Percentiles rank a stretch among this genome's conserved stretches.
phyloP scores from a whole-genome alignment of 2,797 vertebrate genomes.

The Oryzias sinensis region DNA sequence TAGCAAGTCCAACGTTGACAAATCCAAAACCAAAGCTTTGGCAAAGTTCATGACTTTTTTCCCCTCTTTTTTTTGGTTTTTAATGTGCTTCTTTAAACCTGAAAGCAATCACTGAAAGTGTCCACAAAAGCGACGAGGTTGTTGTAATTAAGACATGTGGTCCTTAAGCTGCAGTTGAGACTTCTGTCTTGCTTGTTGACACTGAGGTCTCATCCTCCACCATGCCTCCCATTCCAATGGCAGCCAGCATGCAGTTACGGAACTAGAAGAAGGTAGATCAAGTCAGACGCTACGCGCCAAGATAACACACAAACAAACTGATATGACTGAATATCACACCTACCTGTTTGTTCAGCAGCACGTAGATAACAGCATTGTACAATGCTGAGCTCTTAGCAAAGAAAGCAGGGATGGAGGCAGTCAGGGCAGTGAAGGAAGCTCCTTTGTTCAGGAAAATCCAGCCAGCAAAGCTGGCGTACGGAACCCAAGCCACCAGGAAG shows the following conservation, averaged over 20 bases:
- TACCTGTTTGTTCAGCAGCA: constrained; percentile 78
- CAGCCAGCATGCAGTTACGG: constrained; percentile 82
- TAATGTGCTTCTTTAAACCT: constrained; percentile 24
- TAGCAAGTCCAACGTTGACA: constrained; percentile 23
- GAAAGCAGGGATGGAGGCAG: constrained; percentile 77
- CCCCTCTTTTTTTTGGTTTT: background rate
- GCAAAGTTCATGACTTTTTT: constrained; percentile 24
- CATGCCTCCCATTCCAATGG: constrained; percentile 80
- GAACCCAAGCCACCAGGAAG: constrained; percentile 82
- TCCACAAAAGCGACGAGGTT: constrained; percentile 11
- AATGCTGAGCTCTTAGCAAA: constrained; percentile 85
- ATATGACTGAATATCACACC: background rate
- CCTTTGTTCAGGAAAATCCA: constrained; percentile 84
- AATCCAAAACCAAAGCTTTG: constrained; percentile 45
- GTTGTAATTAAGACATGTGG: constrained; percentile 40
- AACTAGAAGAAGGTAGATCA: constrained; percentile 63
- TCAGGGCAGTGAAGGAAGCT: constrained; percentile 73
- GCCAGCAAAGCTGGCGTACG: constrained; percentile 81
- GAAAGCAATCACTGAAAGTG: constrained; percentile 24
- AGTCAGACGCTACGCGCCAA: background rate
- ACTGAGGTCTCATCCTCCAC: constrained; percentile 81
- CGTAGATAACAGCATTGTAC: constrained; percentile 79
- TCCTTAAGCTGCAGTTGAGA: constrained; percentile 63
- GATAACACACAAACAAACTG: no score
- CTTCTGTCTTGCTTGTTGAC: constrained; percentile 83